Evolutionary conservation across 64 coral and sea anemone species (phyloP).

Genomic region (Platygyra sinensis): DNA sequence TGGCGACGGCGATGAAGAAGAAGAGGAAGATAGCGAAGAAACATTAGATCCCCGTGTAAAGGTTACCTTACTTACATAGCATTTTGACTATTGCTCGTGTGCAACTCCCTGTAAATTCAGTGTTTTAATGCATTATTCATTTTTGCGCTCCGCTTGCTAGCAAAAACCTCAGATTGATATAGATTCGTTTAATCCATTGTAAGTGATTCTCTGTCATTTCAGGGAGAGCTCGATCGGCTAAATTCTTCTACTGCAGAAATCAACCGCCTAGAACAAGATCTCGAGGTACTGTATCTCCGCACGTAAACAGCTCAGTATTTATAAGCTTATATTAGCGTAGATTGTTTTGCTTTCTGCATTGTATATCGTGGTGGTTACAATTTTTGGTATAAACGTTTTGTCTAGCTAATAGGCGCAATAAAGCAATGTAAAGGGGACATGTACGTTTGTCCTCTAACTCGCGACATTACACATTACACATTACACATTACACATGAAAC

Average conservation of each 20-base stretch:
- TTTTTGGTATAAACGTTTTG: too few relatives aligned
- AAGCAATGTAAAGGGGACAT: too few relatives aligned
- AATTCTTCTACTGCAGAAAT: conserved; percentile 82
- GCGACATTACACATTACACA: too few relatives aligned
- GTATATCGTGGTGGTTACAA: too few relatives aligned
- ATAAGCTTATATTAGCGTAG: neutral
- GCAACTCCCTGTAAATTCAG: neutral
- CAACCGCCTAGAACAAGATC: conserved; percentile 81
- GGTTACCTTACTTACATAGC: conserved; percentile 15
- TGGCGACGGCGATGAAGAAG: conserved; percentile 42
- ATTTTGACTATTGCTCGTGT: neutral
- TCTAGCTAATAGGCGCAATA: too few relatives aligned
- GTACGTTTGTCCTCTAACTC: too few relatives aligned
- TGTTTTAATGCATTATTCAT: neutral
- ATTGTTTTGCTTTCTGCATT: too few relatives aligned
- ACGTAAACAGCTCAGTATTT: neutral
- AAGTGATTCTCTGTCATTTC: neutral
- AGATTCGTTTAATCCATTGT: neutral
- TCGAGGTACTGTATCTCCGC: conserved; percentile 56
- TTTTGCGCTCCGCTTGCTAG: neutral
- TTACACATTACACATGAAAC: too few relatives aligned
- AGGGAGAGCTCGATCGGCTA: conserved; percentile 84
- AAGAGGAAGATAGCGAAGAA: conserved; percentile 80
- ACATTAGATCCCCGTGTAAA: conserved; percentile 85
- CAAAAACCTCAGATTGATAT: neutral